Conservation (phyloP, 2,797 vertebrate species). For the Coregonus suidteri region DNA sequence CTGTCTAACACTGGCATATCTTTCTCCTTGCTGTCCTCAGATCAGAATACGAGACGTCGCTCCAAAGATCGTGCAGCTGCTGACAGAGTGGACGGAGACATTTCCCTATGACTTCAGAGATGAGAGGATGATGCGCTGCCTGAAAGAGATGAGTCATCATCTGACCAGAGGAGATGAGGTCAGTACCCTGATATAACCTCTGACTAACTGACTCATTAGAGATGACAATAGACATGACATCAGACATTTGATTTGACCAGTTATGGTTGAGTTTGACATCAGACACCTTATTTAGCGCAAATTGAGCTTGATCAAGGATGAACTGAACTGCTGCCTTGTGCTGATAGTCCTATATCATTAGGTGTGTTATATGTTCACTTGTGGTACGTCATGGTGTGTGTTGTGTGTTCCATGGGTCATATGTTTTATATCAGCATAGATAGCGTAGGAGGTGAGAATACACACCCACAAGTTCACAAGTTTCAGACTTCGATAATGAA, state of each 20-base stretch:
- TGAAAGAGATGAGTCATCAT: constrained; percentile 90
- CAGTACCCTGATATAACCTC: background rate
- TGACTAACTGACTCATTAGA: background rate
- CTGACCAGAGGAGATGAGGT: constrained; percentile 91
- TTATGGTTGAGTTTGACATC: background rate
- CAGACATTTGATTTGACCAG: background rate
- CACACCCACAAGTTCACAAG: background rate
- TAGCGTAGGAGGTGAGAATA: background rate
- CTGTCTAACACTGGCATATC: background rate
- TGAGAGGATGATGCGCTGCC: constrained; percentile 95
- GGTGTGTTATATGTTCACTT: too few relatives aligned
- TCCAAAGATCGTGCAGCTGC: constrained; percentile 91
- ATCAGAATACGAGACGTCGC: constrained; percentile 88
- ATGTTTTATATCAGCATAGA: too few relatives aligned
- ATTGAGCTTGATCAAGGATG: background rate
- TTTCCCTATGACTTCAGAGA: constrained; percentile 97
- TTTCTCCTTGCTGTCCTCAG: constrained; percentile 59
- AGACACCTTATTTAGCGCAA: background rate
- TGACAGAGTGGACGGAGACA: constrained; percentile 96
- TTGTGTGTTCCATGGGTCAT: too few relatives aligned
- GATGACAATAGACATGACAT: background rate
- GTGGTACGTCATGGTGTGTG: too few relatives aligned
- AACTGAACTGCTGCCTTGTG: background rate
- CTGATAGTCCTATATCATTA: background rate
- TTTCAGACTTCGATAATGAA: background rate